Evolutionary conservation across 2,888 invertebrate species (phyloP), one percentile per base, ranked within the genome.

Genomic region (Nomada goodeniana): DNA sequence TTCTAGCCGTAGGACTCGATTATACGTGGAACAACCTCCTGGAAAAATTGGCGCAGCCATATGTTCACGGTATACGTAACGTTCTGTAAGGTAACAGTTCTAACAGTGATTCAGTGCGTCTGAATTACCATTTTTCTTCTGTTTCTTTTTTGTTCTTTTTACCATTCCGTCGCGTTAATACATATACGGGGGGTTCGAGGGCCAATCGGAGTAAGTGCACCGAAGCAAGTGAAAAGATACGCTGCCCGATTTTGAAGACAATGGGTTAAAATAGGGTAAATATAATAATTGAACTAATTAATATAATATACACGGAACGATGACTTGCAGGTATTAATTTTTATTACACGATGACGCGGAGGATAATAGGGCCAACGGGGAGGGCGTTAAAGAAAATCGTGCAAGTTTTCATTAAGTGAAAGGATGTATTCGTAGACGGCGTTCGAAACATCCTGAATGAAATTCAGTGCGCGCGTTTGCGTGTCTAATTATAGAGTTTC

Each of bases 1-100:
- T 86, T 84, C 76, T 71, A 65, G 50, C 60, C 9, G 18, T 15
- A n/a, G 29, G 71, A 76, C 70, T 75, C 70, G 60, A 72, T 61
- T 72, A 69, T 72, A 53, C 20, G 55, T 65, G 36, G 15, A 55
- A 18, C 29, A 55, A 67, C 42, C 36, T 55, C 20, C 36, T 15
- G 23, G 18, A 59, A 50, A 67, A 67, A n/a, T 52, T 67, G 23
- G 20, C 53, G 23, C 2, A 5, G 29, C 10, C 18, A 0, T 36
- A 26, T 2, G 11, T 44, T 7, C 7, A 7, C 36, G 7, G 36
- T 36, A 7, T 7, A 36, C 36, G 5, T 7, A 36, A 36, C 36
- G 36, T 36, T 7, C 36, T 36, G 36, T 36, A 7, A 11, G 18
- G 23, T 26, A 47, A 23, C 20, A 42, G 0, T 4, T 2, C n/a